Base-by-base conservation (phyloP, 2,113 vertebrate genomes). In the Amphiprion ocellaris region DNA sequence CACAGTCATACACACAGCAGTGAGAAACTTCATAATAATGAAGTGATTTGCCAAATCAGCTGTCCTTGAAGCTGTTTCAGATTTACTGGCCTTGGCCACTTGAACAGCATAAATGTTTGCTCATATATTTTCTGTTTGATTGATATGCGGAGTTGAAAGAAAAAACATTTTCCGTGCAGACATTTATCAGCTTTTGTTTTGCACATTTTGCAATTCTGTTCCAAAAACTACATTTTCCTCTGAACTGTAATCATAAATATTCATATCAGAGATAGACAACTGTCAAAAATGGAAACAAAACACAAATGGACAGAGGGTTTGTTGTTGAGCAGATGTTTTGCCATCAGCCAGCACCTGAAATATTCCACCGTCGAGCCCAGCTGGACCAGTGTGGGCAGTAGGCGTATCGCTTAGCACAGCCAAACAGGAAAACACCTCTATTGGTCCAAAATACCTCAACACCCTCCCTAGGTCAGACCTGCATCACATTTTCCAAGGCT, bases 401-500 rank as follows among this genome's bases (percentile, higher is more conserved):
- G 77, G 81, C 14, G 76, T 86, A 54, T 73, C 75, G 4, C 61
- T 69, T 28, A 11, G n/a, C 44, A 33, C 1, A 24, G 53, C 59
- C 60, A 84, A 87, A 85, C 50, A 79, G 81, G 72, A 86, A 90
- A 81, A 73, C 52, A 85, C 67, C 63, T 26, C 54, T 39, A 44
- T 39, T 76, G 28, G 49, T 83, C 74, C 82, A 85, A 83, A 90
- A 90, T 79, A 86, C 68, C 37, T 66, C 53, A 6, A 60, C 80
- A 61, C 21, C 75, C 71, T 63, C 30, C 56, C 37, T 2, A 26
- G 46, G 65, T 47, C 17, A 21, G 59, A 54, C 15, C 61, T 56
- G 33, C 70, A 67, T 88, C 79, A 89, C 28, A 77, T 81, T 90
- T 91, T 91, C 90, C 93, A 91, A 52, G 5, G 47, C 60, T 82